A percentile compares a stretch with the other conserved stretches of the same genome.
phyloP scores from a whole-genome alignment of 2,888 invertebrate species.

The Pteria penguin region DNA sequence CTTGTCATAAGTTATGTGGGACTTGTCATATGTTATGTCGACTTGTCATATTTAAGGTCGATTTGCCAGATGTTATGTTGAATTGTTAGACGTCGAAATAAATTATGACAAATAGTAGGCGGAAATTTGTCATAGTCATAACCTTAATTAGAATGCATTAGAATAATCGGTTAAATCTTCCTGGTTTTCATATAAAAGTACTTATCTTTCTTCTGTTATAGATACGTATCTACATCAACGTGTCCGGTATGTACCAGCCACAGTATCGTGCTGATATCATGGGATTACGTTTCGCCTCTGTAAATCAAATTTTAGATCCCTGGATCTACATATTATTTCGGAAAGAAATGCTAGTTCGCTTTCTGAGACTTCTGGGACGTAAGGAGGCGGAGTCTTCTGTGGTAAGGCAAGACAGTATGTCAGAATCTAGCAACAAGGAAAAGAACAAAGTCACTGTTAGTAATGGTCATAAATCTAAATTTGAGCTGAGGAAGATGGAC shows the following conservation, averaged over 20 bases:
- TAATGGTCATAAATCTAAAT: no score
- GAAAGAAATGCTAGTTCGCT: constrained; percentile 26
- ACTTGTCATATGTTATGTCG: no score
- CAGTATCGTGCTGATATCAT: constrained; percentile 28
- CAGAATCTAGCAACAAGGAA: background rate
- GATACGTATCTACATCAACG: constrained; percentile 32
- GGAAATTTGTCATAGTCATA: no score
- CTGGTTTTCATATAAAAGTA: background rate
- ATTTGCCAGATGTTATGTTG: no score
- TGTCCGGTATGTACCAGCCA: background rate
- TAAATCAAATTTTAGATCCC: constrained; percentile 42
- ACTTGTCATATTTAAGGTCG: no score
- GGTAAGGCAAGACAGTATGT: background rate
- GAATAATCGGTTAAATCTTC: no score
- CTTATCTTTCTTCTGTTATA: constrained; percentile 19
- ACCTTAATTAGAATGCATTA: no score
- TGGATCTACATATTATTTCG: constrained; percentile 45
- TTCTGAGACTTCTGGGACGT: background rate
- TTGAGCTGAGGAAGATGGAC: constrained; percentile 12
- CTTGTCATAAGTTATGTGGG: no score
- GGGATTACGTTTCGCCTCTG: constrained; percentile 31
- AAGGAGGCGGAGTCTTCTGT: background rate
- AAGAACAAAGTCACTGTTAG: background rate
- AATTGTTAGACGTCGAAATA: no score
- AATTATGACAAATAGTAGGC: no score